Evolutionary conservation across 2,888 invertebrate species (phyloP).

Genomic region (Ennomos quercinarius): DNA sequence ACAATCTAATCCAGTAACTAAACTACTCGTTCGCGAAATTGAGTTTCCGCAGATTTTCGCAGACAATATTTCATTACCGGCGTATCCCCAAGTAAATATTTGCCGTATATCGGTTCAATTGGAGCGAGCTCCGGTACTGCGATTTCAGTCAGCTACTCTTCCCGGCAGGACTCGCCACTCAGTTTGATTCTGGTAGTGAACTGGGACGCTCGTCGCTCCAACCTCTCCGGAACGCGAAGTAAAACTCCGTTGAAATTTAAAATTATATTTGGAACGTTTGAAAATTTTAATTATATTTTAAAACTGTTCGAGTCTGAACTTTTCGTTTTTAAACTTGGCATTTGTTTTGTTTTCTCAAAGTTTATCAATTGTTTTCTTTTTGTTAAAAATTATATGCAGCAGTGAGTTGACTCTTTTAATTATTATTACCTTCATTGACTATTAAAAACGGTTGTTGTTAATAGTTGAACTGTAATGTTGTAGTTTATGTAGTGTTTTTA

Average conservation of each 20-base stretch:
- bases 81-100: constrained; percentile 3
- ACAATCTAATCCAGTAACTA: background rate
- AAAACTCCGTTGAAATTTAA: constrained; percentile 6
- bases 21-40: constrained; percentile 15
- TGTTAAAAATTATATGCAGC: background rate
- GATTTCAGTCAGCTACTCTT: no score
- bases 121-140: no score
- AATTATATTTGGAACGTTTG: background rate
- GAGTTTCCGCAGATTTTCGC: constrained; percentile 13
- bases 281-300: background rate
- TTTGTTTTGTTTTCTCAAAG: background rate
- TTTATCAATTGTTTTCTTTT: background rate
- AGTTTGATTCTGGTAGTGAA: constrained; percentile 12
- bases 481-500: background rate
- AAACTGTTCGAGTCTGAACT: constrained; percentile 5
- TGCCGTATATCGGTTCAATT: constrained; percentile 1
- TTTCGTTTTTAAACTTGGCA: background rate
- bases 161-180: background rate
- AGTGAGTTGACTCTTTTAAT: constrained; percentile 1
- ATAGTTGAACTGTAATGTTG: no score
- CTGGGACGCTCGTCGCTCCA: constrained; percentile 11
- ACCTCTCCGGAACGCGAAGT: background rate
- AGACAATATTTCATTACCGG: constrained; percentile 12
- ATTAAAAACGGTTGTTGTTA: no score
- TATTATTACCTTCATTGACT: background rate